Evolutionary conservation across 2,113 vertebrate species (phyloP), one percentile per base, ranked within the genome.

Genomic region (Elgaria multicarinata): DNA sequence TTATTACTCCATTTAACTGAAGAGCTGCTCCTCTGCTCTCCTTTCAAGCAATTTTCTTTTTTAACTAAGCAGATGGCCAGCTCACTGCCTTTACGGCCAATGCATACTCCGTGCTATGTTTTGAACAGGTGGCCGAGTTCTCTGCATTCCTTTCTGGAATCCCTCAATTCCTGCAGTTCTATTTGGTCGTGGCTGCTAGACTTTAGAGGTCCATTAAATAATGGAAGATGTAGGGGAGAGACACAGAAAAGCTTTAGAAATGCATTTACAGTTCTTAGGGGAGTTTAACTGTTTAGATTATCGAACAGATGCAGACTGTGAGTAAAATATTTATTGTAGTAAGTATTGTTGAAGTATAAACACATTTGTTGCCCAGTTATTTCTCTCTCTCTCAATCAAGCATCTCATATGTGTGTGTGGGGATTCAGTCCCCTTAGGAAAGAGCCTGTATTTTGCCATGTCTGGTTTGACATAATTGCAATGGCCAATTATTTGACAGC

Each of bases 21-120:
- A 94, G 87, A 85, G 77, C 81, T 86, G 85, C 90, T 87, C 31
- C 85, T 93, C 84, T 86, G 75, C 44, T 90, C 42, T 89, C 18
- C 28, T 83, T 71, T 24, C 55, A 89, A 78, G 76, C 88, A 92
- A 91, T 94, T 64, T 85, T 66, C 77, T 93, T 94, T n/a, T 66
- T 84, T 85, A 90, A 90, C 82, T 82, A 93, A 87, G 20, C 90
- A 95, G 94, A 92, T 94, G 90, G 86, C 85, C 77, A 87, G 74
- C 90, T 92, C 83, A 88, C 79, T 91, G 88, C 46, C n/a, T 94
- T 87, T 78, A 46, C 84, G 91, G 24, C 86, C 82, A 79, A 4
- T 26, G 66, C 67, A n/a, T 64, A 5, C 39, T 78, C 2, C 36
- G 33, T 83, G 58, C 53, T 88, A 82, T 90, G 80, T 85, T 94